Percentiles rank a stretch among this genome's conserved stretches.
These are phyloP conservation scores for Onthophagus sagittarius DNA, from an alignment of 2,888 invertebrate species.

Conservation along the genomic window DNA sequence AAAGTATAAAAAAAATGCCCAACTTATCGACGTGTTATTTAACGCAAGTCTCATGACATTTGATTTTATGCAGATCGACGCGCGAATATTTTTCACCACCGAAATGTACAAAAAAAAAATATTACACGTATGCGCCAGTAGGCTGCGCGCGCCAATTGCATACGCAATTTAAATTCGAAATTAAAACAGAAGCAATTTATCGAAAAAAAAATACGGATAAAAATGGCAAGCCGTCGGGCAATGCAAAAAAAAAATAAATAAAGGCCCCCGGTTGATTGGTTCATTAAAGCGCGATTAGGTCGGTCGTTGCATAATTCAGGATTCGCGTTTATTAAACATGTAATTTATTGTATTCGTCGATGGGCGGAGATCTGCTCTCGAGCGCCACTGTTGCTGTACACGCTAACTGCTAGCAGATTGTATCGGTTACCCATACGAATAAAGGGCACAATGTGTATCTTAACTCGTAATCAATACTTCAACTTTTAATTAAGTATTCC, in stretches of 20 bases:
- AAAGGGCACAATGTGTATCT: not conserved
- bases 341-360: not conserved
- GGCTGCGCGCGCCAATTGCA: conserved; percentile 8
- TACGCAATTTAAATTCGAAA: conserved; percentile 12
- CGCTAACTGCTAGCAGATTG: not conserved
- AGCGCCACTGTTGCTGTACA: not conserved
- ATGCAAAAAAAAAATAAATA: conserved; percentile 6
- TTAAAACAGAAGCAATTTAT: conserved; percentile 8
- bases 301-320: not conserved
- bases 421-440: not conserved
- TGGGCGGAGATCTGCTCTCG: not conserved
- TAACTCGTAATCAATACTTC: not conserved
- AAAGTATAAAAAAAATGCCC: not conserved
- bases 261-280: conserved; percentile 4
- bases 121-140: conserved; percentile 6
- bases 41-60: conserved; percentile 19
- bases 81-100: conserved; percentile 14
- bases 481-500: not conserved
- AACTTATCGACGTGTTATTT: conserved; percentile 20
- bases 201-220: conserved; percentile 6
- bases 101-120: conserved; percentile 6
- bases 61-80: conserved; percentile 19
- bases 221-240: not conserved
- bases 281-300: conserved; percentile 6
- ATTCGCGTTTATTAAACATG: not conserved